phyloP scores from a whole-genome alignment of 2,797 vertebrate species.

The Typhlichthys eigenmanni region DNA sequence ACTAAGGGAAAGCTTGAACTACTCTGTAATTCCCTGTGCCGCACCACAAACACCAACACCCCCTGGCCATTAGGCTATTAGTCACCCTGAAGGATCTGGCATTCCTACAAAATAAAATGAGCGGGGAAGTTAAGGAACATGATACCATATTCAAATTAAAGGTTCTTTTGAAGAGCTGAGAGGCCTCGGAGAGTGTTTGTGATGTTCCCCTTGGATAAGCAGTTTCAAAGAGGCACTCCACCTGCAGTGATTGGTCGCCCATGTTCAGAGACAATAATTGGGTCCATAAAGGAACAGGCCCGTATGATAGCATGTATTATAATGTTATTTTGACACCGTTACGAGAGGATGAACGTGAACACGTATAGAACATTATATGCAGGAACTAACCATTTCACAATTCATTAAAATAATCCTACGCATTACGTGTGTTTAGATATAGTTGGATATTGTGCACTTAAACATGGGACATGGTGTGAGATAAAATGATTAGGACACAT shows the following conservation, averaged over 20 bases:
- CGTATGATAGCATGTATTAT: neutral
- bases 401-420: too few relatives aligned
- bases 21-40: slow-evolving; percentile 34
- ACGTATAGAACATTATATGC: too few relatives aligned
- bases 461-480: too few relatives aligned
- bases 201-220: slow-evolving; percentile 39
- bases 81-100: neutral
- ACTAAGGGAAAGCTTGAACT: slow-evolving; percentile 34
- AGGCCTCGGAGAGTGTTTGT: slow-evolving; percentile 17
- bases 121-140: slow-evolving; percentile 28
- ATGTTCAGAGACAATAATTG: slow-evolving; percentile 49
- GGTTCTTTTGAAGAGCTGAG: slow-evolving; percentile 30
- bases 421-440: too few relatives aligned
- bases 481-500: too few relatives aligned
- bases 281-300: slow-evolving; percentile 12
- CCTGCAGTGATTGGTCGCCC: slow-evolving; percentile 38
- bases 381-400: too few relatives aligned
- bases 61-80: slow-evolving; percentile 2
- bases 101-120: slow-evolving; percentile 20
- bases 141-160: slow-evolving; percentile 42
- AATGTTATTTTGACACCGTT: too few relatives aligned
- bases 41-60: slow-evolving; percentile 17
- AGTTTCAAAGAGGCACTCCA: slow-evolving; percentile 38
- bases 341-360: too few relatives aligned
- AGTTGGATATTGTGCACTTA: too few relatives aligned